These are phyloP conservation scores for Trachelus stipa DNA, from an alignment of 2,888 invertebrate species.

Conservation along the genomic window DNA sequence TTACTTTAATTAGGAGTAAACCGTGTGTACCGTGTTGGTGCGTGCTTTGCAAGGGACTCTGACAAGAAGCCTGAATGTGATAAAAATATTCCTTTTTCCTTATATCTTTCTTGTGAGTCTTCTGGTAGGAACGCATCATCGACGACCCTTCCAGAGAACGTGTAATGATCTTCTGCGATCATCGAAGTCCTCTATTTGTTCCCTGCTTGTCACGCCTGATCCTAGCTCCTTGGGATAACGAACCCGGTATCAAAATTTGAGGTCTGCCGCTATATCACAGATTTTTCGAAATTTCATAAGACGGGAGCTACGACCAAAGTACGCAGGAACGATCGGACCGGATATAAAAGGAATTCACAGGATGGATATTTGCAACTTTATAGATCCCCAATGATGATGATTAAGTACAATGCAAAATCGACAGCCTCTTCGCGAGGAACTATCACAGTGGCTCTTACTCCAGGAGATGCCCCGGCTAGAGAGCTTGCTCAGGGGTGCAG, in stretches of 20 bases:
- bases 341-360: neutral
- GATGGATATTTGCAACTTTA: neutral
- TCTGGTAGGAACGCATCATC: neutral
- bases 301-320: slow-evolving; percentile 41
- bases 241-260: slow-evolving; percentile 51
- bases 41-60: slow-evolving; percentile 9
- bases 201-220: neutral
- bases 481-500: neutral
- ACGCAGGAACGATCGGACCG: neutral
- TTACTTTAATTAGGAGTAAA: slow-evolving; percentile 12
- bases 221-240: slow-evolving; percentile 29
- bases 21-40: slow-evolving; percentile 14
- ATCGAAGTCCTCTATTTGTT: neutral
- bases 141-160: neutral
- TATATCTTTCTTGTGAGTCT: neutral
- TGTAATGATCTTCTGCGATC: neutral
- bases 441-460: neutral
- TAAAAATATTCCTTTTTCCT: slow-evolving; percentile 19
- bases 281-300: slow-evolving; percentile 53
- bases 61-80: slow-evolving; percentile 14
- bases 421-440: slow-evolving; percentile 1
- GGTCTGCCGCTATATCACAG: slow-evolving; percentile 62
- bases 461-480: neutral
- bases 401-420: slow-evolving; percentile 6
- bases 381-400: neutral